Evolutionary conservation across 37 sponge, comb jelly and placozoan species (phyloP), one percentile per base, ranked within the genome.

Genomic region (Aplysina aerophoba): DNA sequence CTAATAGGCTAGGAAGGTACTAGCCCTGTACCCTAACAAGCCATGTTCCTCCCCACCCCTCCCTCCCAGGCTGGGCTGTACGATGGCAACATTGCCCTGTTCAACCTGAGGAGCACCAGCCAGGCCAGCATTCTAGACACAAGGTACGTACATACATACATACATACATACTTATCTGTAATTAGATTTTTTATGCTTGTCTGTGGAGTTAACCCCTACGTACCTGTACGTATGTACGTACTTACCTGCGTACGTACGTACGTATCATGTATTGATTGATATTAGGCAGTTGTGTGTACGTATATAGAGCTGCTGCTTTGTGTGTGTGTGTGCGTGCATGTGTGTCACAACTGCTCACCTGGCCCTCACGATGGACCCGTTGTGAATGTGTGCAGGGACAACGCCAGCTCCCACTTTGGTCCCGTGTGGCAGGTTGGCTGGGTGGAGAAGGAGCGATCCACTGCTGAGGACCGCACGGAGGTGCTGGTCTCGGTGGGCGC

Each of bases 391-490:
- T 69, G 35, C 33, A 75, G 78, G 53, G 78, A 75, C 54, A 75
- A 75, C 12, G 73, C 85, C 16, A 82, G 80, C 20, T 91, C 86
- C 55, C 99, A 99, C 87, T 86, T 91, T 50, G 96, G 89, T 30
- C 94, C 99, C 17, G 93, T 99, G 27, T 99, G 99, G 99, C 94
- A 97, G 73, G 85, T 99, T 24, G 85, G 85, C 67, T 99, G 97
- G 97, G 93, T 99, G 16, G 87, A 90, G 57, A 91, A 91, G 85
- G 97, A 99, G 81, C 63, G 86, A 0, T 83, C 87, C 21, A 44
- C 92, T 0, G 98, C 93, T 57, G 98, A 99, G 81, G 92, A 94
- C 66, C 77, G 73, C 36, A 58, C 92, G 0, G 99, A 99, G 67
- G 81, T 89, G 11, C 92, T 99, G 19, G 94, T 99, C 25, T 97